Evolutionary conservation across 2,797 vertebrate species (phyloP).

Genomic region (Diceros bicornis): DNA sequence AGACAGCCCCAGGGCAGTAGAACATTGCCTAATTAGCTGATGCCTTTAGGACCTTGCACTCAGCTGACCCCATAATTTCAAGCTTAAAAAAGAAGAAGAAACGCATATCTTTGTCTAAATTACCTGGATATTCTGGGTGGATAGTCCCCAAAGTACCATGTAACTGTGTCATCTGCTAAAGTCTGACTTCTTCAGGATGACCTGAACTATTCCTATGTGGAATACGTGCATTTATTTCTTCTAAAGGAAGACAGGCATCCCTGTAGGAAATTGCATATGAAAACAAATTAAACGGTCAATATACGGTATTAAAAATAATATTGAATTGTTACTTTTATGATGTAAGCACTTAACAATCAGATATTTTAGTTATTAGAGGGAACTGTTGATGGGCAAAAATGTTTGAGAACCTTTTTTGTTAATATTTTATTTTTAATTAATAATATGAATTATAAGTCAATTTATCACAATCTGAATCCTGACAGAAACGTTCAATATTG

Average conservation of each 20-base stretch:
- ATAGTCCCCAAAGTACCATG: neutral
- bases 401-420: neutral
- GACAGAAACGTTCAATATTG: neutral
- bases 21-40: constrained; percentile 64
- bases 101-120: constrained; percentile 42
- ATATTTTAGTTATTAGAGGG: constrained; percentile 6
- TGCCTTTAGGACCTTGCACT: constrained; percentile 35
- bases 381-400: neutral
- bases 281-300: neutral
- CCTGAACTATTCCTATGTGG: neutral
- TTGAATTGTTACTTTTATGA: constrained; percentile 4
- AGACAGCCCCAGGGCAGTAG: neutral
- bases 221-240: neutral
- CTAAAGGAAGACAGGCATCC: neutral
- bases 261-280: neutral
- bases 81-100: neutral
- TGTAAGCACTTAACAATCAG: neutral
- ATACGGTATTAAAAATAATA: neutral
- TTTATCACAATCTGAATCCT: constrained; percentile 23
- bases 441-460: constrained; percentile 15
- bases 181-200: constrained; percentile 35
- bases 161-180: constrained; percentile 24
- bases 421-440: constrained; percentile 40
- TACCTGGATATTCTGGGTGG: neutral
- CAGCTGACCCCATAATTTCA: constrained; percentile 55